A percentile compares a stretch with the other conserved stretches of the same genome.
These are phyloP conservation scores for Rhodophaea formosa DNA, from an alignment of 2,888 invertebrate species.

Conservation along the genomic window DNA sequence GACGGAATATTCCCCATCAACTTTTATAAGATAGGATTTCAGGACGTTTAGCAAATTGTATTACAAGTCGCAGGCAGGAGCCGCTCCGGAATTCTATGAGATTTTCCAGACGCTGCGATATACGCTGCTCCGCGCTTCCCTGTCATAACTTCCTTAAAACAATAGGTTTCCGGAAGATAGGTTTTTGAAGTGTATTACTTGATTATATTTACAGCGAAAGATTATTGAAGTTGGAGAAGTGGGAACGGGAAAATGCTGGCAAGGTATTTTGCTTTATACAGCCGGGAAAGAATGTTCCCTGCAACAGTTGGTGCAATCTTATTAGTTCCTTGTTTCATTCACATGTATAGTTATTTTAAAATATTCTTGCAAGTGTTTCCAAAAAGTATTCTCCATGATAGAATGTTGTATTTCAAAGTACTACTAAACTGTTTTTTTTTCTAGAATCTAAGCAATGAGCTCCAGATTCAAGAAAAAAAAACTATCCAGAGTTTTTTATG, in stretches of 20 bases:
- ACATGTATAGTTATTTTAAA: no score
- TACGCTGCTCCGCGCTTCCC: slow-evolving; percentile 7
- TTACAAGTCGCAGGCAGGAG: slow-evolving; percentile 22
- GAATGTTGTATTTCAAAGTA: no score
- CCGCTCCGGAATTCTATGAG: slow-evolving; percentile 6
- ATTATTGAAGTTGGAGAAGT: not conserved
- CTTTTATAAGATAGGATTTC: slow-evolving; percentile 34
- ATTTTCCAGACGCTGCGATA: slow-evolving; percentile 11
- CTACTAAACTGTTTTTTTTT: no score
- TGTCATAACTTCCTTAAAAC: slow-evolving; percentile 17
- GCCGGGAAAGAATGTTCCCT: no score
- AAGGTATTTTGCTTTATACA: no score
- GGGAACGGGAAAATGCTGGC: not conserved
- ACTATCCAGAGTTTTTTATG: no score
- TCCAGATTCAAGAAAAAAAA: no score
- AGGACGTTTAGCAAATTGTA: slow-evolving; percentile 27
- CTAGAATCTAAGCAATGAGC: no score
- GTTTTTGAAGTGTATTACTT: slow-evolving; percentile 14
- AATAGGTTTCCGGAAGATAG: slow-evolving; percentile 14
- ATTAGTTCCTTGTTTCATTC: no score
- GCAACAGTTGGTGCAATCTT: no score
- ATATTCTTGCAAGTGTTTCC: no score
- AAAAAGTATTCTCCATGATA: no score
- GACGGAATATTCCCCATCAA: slow-evolving; percentile 59
- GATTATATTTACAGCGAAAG: slow-evolving; percentile 7